A percentile compares a stretch with the other conserved stretches of the same genome.
Conservation (phyloP, 2,888 invertebrate genomes). For the Iselma pallidipennis region DNA sequence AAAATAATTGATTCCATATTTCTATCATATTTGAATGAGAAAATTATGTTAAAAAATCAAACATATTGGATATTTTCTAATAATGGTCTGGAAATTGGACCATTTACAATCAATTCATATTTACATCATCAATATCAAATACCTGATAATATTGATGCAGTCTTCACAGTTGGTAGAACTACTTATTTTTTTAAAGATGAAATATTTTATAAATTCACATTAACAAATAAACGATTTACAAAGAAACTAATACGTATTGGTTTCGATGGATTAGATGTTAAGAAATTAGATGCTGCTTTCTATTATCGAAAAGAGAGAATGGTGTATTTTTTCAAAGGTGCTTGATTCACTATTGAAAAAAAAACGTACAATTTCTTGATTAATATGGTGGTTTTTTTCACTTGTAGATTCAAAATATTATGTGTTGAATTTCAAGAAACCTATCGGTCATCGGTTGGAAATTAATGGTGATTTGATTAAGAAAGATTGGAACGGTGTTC, state of each 20-base stretch:
- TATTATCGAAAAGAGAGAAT: neutral
- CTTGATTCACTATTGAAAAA: no score
- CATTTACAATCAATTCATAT: neutral
- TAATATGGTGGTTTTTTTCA: no score
- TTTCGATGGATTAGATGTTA: neutral
- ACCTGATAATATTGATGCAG: neutral
- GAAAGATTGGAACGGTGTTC: constrained; percentile 17
- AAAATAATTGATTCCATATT: neutral
- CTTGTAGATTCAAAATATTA: neutral
- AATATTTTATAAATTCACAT: neutral
- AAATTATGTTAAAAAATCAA: neutral
- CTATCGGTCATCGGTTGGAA: neutral
- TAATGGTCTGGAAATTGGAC: neutral
- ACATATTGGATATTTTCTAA: neutral
- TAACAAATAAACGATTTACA: neutral
- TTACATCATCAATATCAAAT: neutral
- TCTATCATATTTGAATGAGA: neutral
- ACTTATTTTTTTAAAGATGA: constrained; percentile 2
- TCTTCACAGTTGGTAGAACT: neutral
- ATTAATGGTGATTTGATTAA: neutral
- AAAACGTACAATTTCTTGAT: no score
- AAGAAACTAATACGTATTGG: neutral
- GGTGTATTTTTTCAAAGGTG: constrained; percentile 1
- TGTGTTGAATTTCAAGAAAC: neutral
- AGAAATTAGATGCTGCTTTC: neutral